These are phyloP conservation scores for Ciconia boyciana DNA, from an alignment of 2,113 vertebrate species.

Conservation along the genomic window DNA sequence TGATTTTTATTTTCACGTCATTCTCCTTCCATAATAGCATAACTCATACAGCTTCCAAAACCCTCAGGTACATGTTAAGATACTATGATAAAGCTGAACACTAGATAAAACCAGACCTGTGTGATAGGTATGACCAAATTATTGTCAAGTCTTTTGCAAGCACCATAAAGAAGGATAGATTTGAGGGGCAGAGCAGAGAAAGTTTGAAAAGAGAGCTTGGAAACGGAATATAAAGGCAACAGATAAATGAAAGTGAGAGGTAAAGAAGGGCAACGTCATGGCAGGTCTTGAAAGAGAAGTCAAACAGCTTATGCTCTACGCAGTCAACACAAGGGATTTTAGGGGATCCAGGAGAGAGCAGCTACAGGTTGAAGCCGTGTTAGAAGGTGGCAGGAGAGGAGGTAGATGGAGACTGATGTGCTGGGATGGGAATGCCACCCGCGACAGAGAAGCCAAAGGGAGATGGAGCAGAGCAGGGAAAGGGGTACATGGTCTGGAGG, in stretches of 20 bases:
- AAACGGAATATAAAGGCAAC: neutral
- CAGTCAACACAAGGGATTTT: neutral
- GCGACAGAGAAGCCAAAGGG: neutral
- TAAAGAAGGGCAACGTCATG: rapidly evolving
- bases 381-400: neutral
- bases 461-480: neutral
- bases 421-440: neutral
- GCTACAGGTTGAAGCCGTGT: neutral
- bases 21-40: neutral
- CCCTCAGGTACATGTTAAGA: neutral
- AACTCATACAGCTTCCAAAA: neutral
- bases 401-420: neutral
- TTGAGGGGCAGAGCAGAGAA: neutral
- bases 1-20: neutral
- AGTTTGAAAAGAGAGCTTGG: neutral
- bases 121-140: neutral
- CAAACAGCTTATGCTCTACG: neutral
- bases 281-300: neutral
- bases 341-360: neutral
- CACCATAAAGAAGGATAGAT: neutral
- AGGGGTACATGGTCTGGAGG: neutral
- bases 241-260: neutral
- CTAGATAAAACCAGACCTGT: neutral
- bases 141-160: neutral
- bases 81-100: neutral